Conservation (phyloP, 2,797 vertebrate species). For the Cephalopachus bancanus region DNA sequence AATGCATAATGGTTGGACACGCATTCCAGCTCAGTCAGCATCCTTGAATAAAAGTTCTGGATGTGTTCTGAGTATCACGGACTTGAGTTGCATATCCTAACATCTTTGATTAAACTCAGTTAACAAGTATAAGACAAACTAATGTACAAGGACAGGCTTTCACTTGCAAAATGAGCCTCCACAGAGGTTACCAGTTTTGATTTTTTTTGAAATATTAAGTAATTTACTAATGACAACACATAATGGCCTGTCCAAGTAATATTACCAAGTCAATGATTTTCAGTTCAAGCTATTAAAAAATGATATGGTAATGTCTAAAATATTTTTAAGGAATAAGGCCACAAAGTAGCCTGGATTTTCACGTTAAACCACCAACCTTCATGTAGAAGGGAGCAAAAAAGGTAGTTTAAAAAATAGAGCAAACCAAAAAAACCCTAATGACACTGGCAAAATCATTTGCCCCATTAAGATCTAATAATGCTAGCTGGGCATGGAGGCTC, state of each 20-base stretch:
- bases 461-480: constrained; percentile 76
- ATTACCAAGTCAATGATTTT: constrained; percentile 52
- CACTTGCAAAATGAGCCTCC: constrained; percentile 70
- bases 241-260: constrained; percentile 55
- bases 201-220: constrained; percentile 61
- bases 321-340: constrained; percentile 64
- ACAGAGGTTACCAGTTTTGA: constrained; percentile 68
- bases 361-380: not conserved
- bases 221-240: constrained; percentile 36
- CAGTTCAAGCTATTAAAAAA: constrained; percentile 49
- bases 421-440: not conserved
- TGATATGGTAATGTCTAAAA: not conserved
- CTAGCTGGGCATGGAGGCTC: constrained; percentile 19
- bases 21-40: not conserved
- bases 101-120: constrained; percentile 59
- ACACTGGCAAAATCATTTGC: constrained; percentile 66
- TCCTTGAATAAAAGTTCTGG: constrained; percentile 53
- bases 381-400: constrained; percentile 34
- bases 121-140: constrained; percentile 66
- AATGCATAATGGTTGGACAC: not conserved
- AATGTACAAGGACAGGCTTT: constrained; percentile 66
- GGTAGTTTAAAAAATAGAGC: not conserved
- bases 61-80: constrained; percentile 44
- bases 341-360: constrained; percentile 69
- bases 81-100: constrained; percentile 27